Conservation (phyloP, 2,113 vertebrate species). For the Gymnocephalus cernua region DNA sequence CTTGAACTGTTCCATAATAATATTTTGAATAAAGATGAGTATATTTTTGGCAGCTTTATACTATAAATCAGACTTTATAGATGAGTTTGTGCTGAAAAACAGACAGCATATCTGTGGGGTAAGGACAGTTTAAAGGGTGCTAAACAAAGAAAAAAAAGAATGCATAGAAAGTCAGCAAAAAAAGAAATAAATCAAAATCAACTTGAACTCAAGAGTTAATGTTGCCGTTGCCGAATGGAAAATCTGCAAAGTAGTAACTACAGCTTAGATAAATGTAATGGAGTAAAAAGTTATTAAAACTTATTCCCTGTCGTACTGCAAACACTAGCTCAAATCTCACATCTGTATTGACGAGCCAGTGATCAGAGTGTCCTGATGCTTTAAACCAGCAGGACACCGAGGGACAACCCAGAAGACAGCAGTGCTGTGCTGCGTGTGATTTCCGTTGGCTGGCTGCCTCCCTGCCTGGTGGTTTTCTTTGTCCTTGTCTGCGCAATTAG, state of each 20-base stretch:
- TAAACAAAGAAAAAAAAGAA: not conserved
- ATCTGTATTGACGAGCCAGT: not conserved
- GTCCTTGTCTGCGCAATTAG: conserved; percentile 89
- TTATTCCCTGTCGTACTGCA: not conserved
- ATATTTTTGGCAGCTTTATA: not conserved
- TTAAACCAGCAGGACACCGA: not conserved
- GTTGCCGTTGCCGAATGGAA: not conserved
- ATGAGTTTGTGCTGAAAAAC: not conserved
- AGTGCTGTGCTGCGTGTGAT: conserved; percentile 77
- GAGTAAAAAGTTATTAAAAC: not conserved
- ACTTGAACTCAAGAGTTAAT: not conserved
- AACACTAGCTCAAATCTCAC: too few relatives aligned
- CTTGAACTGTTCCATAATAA: not conserved
- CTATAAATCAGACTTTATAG: not conserved
- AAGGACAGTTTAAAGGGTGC: not conserved
- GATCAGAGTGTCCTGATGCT: not conserved
- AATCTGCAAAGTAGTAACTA: not conserved
- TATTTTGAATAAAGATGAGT: not conserved
- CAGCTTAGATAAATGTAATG: not conserved
- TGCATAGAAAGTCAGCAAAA: not conserved
- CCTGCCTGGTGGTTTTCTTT: conserved; percentile 53
- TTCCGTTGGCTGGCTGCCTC: conserved; percentile 63
- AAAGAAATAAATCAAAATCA: not conserved
- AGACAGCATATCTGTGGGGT: not conserved
- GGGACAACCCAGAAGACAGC: conserved; percentile 20